phyloP scores from a whole-genome alignment of 2,797 vertebrate genomes.

The Poliocrania exsul region DNA sequence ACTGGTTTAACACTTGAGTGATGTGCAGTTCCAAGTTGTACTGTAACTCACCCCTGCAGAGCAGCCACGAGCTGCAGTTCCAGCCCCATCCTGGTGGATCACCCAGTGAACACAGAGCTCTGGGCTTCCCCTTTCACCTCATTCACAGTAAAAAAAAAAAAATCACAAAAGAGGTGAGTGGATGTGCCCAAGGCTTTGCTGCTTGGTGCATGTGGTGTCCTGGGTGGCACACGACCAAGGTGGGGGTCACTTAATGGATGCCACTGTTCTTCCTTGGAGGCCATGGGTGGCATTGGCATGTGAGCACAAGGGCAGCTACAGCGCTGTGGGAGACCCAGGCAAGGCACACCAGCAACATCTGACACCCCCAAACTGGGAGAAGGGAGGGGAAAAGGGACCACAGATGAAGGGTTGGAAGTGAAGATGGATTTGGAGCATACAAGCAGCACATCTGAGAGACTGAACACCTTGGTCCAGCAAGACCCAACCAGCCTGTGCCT shows the following conservation, averaged over 20 bases:
- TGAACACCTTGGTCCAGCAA: accelerated
- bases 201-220: neutral
- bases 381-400: neutral
- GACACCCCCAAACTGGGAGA: neutral
- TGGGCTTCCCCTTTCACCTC: neutral
- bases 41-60: neutral
- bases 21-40: neutral
- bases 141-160: neutral
- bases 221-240: accelerated
- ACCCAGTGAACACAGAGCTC: neutral
- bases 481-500: neutral
- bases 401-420: neutral
- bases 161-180: accelerated
- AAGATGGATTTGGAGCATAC: accelerated
- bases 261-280: neutral
- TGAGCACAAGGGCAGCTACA: neutral
- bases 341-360: neutral
- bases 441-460: neutral
- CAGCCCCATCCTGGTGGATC: neutral
- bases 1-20: accelerated
- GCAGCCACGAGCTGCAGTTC: neutral
- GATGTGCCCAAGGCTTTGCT: neutral
- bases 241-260: neutral
- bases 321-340: neutral
- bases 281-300: accelerated